phyloP scores from a whole-genome alignment of 1,140 invertebrate species.

The Camponotus vicinus region DNA sequence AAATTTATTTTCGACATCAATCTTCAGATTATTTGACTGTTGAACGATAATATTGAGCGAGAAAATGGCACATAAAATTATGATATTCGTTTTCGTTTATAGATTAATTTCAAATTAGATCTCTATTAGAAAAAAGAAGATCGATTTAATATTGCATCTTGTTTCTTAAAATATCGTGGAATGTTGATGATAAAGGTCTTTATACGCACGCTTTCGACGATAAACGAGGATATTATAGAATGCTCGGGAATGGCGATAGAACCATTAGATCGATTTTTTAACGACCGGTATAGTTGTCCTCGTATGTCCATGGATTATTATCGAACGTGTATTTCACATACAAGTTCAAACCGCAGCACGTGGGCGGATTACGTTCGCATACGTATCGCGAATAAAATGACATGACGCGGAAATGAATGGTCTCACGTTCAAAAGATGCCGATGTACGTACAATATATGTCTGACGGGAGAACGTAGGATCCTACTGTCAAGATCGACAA shows the following conservation, averaged over 20 bases:
- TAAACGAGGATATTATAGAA: too few species aligned
- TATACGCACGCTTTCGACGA: not conserved
- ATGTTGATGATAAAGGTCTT: not conserved
- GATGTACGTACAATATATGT: not conserved
- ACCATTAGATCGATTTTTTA: constrained; percentile 57
- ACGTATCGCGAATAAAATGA: constrained; percentile 49
- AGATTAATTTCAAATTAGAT: too few species aligned
- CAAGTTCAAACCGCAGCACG: constrained; percentile 33
- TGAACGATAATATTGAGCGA: too few species aligned
- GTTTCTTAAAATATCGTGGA: not conserved
- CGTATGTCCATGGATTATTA: constrained; percentile 53
- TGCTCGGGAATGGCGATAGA: not conserved
- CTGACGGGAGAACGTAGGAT: constrained; percentile 23
- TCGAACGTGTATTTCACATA: constrained; percentile 61
- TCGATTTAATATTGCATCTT: not conserved
- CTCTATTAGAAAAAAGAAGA: too few species aligned
- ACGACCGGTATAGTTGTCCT: constrained; percentile 48
- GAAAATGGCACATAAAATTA: too few species aligned
- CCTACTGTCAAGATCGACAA: constrained; percentile 72
- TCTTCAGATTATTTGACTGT: too few species aligned
- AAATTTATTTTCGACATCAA: not conserved
- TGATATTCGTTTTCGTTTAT: too few species aligned
- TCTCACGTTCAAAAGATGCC: not conserved
- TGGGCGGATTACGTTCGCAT: constrained; percentile 53
- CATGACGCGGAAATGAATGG: constrained; percentile 43